Evolutionary conservation across 2,113 vertebrate species (phyloP).

Genomic region (Leptobrachium ailaonicum): DNA sequence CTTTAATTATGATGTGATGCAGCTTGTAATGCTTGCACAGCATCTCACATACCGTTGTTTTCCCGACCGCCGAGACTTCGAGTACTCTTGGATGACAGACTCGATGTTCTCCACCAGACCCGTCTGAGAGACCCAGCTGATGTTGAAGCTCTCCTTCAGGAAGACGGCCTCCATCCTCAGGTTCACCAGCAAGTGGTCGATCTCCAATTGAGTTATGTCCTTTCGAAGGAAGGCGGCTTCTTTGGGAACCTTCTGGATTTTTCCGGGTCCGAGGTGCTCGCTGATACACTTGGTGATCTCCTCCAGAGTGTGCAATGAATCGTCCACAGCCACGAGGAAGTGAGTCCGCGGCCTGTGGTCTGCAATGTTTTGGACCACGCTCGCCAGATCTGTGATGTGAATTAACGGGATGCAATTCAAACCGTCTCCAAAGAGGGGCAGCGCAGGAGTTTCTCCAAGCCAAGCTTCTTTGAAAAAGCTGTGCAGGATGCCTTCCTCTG

Average conservation of each 20-base stretch:
- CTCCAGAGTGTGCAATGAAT: slow-evolving; percentile 72
- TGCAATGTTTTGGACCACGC: slow-evolving; percentile 83
- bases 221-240: slow-evolving; percentile 74
- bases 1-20: slow-evolving; percentile 76
- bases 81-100: slow-evolving; percentile 78
- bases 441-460: slow-evolving; percentile 69
- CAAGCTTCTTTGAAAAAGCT: slow-evolving; percentile 87
- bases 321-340: slow-evolving; percentile 85
- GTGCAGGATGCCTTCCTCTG: slow-evolving; percentile 84
- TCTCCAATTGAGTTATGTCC: slow-evolving; percentile 77
- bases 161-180: slow-evolving; percentile 72
- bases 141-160: slow-evolving; percentile 77
- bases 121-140: slow-evolving; percentile 77
- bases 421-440: slow-evolving; percentile 84
- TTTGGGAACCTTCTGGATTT: slow-evolving; percentile 68
- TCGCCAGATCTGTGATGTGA: slow-evolving; percentile 84
- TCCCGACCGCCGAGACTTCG: slow-evolving; percentile 79
- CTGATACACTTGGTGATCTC: slow-evolving; percentile 82
- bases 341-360: slow-evolving; percentile 69
- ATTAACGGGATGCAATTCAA: slow-evolving; percentile 82
- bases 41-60: slow-evolving; percentile 72
- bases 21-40: slow-evolving; percentile 82
- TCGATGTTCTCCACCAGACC: slow-evolving; percentile 85
- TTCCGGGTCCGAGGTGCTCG: slow-evolving; percentile 75
- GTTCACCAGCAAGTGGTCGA: slow-evolving; percentile 78